Percentiles rank a stretch among this genome's conserved stretches.
Evolutionary conservation across 2,797 vertebrate genomes (phyloP).

Genomic region (Telmatherina bonti): DNA sequence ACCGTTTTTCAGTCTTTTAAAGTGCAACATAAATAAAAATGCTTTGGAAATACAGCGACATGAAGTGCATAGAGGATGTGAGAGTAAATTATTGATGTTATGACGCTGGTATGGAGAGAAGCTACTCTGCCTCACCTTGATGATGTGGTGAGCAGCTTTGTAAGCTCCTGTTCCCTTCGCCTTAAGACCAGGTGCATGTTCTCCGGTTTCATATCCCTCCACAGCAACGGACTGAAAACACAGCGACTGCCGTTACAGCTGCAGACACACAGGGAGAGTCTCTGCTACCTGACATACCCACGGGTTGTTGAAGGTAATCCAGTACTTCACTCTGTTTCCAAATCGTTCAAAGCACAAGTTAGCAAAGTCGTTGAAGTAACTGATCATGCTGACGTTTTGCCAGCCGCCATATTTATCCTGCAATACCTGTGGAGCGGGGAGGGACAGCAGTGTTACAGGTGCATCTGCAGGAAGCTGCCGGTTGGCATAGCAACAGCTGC

Average conservation of each 20-base stretch:
- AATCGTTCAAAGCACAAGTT: constrained; percentile 93
- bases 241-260: constrained; percentile 78
- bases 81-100: too few species aligned
- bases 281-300: constrained; percentile 81
- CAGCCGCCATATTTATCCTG: constrained; percentile 92
- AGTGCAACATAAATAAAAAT: too few species aligned
- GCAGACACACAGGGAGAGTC: not conserved
- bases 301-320: constrained; percentile 95
- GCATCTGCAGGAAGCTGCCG: too few species aligned
- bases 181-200: constrained; percentile 90
- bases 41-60: too few species aligned
- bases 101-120: not conserved
- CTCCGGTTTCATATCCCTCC: constrained; percentile 90
- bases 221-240: constrained; percentile 79
- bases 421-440: constrained; percentile 87
- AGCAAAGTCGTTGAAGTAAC: constrained; percentile 91
- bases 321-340: constrained; percentile 92
- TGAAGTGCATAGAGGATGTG: too few species aligned
- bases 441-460: constrained; percentile 29
- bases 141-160: constrained; percentile 89
- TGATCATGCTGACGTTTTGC: constrained; percentile 93
- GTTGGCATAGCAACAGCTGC: too few species aligned
- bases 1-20: too few species aligned
- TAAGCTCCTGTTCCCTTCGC: constrained; percentile 86
- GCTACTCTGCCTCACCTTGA: constrained; percentile 82